Conservation (phyloP, 2,797 vertebrate genomes). For the Malurus splendens region DNA sequence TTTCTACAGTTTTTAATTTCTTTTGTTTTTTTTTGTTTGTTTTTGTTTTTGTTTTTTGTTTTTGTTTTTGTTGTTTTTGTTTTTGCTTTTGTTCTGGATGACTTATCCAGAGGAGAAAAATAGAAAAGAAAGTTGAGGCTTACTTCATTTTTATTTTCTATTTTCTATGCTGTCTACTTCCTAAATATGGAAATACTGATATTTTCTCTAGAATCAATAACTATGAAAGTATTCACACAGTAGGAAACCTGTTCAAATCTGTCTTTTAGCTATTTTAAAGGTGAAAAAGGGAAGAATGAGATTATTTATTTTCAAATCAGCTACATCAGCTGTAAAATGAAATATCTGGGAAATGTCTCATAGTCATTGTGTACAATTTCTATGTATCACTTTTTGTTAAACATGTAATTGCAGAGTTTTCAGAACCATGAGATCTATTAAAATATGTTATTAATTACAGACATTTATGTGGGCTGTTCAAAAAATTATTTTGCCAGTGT, state of each 20-base stretch:
- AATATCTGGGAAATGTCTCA: neutral
- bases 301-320: neutral
- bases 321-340: neutral
- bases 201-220: neutral
- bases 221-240: neutral
- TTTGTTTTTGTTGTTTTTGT: too few species aligned
- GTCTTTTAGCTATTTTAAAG: neutral
- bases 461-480: neutral
- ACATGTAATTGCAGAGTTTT: neutral
- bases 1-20: fast-evolving
- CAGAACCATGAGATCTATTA: neutral
- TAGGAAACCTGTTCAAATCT: neutral
- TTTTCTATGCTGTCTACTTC: neutral
- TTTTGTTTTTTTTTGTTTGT: neutral
- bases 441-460: neutral
- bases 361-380: neutral
- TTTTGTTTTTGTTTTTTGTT: too few species aligned
- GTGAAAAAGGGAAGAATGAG: neutral
- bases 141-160: neutral
- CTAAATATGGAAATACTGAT: neutral
- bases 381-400: neutral
- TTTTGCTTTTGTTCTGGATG: too few species aligned
- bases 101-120: neutral
- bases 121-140: neutral
- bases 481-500: neutral